phyloP scores from a whole-genome alignment of 1,140 invertebrate species.

The Phymastichus coffea region DNA sequence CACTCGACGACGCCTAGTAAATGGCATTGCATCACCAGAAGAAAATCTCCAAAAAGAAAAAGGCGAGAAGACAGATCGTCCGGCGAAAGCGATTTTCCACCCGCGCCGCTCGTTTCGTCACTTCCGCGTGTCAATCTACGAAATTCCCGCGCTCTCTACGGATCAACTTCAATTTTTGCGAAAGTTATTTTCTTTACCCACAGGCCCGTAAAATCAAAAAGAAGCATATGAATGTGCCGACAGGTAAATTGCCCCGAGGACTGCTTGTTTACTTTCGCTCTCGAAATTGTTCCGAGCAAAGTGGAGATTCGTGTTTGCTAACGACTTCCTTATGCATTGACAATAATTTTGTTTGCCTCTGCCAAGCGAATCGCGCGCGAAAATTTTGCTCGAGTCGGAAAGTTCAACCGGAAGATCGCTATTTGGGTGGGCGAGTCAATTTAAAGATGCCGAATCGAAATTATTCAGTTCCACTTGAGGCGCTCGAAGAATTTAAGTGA shows the following conservation, averaged over 20 bases:
- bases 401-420: neutral
- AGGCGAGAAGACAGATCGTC: neutral
- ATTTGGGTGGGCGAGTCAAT: neutral
- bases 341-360: too few relatives aligned
- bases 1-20: too few relatives aligned
- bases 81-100: neutral
- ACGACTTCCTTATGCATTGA: too few relatives aligned
- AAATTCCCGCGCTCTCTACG: too few relatives aligned
- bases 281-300: neutral
- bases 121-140: neutral
- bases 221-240: neutral
- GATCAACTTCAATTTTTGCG: too few relatives aligned
- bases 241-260: neutral
- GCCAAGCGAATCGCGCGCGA: neutral
- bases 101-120: slow-evolving; percentile 6
- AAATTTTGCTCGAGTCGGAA: neutral
- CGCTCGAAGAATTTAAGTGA: too few relatives aligned
- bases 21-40: too few relatives aligned
- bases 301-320: neutral
- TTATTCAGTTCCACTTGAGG: too few relatives aligned
- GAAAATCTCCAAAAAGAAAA: too few relatives aligned
- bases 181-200: neutral
- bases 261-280: neutral
- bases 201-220: neutral
- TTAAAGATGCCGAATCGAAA: neutral